phyloP scores from a whole-genome alignment of 1,140 invertebrate species.

The Hestina assimilis region DNA sequence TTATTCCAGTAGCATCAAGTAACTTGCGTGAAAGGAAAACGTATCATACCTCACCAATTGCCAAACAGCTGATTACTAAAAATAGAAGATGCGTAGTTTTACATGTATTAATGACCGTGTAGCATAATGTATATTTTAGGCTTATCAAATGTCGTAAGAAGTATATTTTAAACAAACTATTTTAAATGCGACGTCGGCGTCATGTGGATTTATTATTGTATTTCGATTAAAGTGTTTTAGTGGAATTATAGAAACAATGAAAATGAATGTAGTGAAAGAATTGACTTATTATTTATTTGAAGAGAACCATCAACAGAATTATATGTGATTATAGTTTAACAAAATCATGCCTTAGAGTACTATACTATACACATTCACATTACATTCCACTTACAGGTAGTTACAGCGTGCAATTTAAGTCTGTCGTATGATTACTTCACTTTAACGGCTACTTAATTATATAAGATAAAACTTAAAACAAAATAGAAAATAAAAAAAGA shows the following conservation, averaged over 20 bases:
- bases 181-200: not conserved
- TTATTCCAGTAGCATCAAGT: not conserved
- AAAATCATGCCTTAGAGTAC: too few species aligned
- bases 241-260: not conserved
- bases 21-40: not conserved
- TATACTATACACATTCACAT: too few species aligned
- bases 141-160: not conserved
- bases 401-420: too few species aligned
- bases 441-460: too few species aligned
- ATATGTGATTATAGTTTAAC: too few species aligned
- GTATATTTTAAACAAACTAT: not conserved
- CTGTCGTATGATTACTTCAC: too few species aligned
- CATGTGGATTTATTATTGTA: not conserved
- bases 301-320: too few species aligned
- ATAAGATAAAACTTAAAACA: too few species aligned
- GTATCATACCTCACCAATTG: not conserved
- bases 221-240: not conserved
- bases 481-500: too few species aligned
- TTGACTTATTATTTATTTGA: constrained; percentile 1
- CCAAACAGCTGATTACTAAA: not conserved
- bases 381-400: too few species aligned
- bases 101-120: constrained; percentile 1
- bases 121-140: not conserved
- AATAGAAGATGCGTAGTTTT: constrained; percentile 8
- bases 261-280: not conserved